Evolutionary conservation across 2,113 vertebrate species (phyloP).

Genomic region (Uria aalge): DNA sequence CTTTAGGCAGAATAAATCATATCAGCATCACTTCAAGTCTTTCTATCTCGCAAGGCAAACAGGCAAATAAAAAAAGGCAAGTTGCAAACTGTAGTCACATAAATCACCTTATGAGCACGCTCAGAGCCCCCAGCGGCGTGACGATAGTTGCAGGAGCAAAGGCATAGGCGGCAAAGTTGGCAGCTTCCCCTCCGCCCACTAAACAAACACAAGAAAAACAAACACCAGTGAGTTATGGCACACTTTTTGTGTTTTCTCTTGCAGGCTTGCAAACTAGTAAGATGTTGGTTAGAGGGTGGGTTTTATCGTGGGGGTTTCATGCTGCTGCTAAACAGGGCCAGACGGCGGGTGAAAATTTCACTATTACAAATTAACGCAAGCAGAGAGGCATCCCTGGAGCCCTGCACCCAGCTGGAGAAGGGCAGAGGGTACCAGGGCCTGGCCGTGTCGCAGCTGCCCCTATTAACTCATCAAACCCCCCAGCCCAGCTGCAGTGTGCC

Average conservation of each 20-base stretch:
- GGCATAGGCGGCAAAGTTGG: slow-evolving; percentile 94
- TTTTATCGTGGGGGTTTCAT: neutral
- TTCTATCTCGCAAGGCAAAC: neutral
- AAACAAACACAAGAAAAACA: slow-evolving; percentile 48
- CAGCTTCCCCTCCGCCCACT: slow-evolving; percentile 93
- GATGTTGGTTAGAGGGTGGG: neutral
- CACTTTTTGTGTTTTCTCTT: neutral
- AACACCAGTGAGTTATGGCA: neutral
- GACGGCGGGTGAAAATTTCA: neutral
- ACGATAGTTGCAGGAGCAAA: slow-evolving; percentile 94
- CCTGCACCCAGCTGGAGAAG: fast-evolving
- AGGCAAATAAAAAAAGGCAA: neutral
- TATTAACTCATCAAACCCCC: neutral
- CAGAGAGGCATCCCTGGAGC: neutral
- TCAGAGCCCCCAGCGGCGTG: slow-evolving; percentile 92
- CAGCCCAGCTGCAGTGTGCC: neutral
- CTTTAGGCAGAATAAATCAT: neutral
- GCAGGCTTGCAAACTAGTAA: neutral
- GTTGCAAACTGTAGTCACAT: neutral
- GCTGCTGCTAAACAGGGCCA: neutral
- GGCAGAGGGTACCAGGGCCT: neutral
- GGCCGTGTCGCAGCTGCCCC: neutral
- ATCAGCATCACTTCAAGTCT: neutral
- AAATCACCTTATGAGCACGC: slow-evolving; percentile 92
- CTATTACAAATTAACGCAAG: neutral